Evolutionary conservation across 2,797 vertebrate genomes (phyloP).

Genomic region (Coranthus polyacanthus): DNA sequence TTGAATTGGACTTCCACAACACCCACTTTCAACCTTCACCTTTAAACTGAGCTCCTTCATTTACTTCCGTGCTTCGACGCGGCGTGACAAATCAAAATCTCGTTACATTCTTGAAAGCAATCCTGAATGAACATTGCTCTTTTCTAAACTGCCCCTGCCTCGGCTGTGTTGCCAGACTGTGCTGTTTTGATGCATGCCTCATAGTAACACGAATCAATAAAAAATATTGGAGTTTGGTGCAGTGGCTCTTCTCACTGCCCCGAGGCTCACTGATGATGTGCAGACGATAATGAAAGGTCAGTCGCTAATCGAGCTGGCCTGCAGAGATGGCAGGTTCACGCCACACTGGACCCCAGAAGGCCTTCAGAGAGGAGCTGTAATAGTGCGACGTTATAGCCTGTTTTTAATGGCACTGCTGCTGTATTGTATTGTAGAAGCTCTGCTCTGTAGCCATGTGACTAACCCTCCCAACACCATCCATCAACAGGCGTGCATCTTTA

Average conservation of each 20-base stretch:
- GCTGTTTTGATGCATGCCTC: conserved; percentile 42
- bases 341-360: conserved; percentile 29
- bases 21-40: no score
- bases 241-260: conserved; percentile 36
- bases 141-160: background rate
- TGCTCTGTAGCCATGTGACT: conserved; percentile 1
- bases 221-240: conserved; percentile 57
- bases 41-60: background rate
- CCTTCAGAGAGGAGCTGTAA: conserved; percentile 25
- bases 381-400: conserved; percentile 33
- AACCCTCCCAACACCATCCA: conserved; percentile 17
- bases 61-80: background rate
- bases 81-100: background rate
- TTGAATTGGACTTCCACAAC: no score
- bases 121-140: background rate
- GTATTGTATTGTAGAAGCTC: conserved; percentile 19
- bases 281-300: conserved; percentile 72
- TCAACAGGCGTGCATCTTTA: background rate
- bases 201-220: conserved; percentile 55
- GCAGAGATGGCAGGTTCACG: conserved; percentile 40
- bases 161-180: conserved; percentile 10
- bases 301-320: conserved; percentile 50
- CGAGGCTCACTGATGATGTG: conserved; percentile 42
- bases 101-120: background rate
- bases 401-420: conserved; percentile 30